A percentile compares a stretch with the other conserved stretches of the same genome.
phyloP scores from a whole-genome alignment of 2,888 invertebrate species.

The Synergus gifuensis region DNA sequence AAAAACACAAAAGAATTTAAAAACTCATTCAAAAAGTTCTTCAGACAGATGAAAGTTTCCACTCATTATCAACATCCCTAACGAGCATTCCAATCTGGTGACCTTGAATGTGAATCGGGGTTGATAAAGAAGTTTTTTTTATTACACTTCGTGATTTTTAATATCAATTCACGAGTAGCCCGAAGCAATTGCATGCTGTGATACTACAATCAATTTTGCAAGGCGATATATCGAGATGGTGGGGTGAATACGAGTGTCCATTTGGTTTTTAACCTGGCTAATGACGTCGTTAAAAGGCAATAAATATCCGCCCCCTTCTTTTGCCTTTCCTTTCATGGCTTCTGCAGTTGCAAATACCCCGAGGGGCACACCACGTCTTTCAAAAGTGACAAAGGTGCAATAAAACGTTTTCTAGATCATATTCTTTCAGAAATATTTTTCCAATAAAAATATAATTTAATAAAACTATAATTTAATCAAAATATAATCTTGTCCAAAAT shows the following conservation, averaged over 20 bases:
- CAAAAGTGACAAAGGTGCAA: conserved; percentile 13
- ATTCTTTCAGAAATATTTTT: conserved; percentile 47
- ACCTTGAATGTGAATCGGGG: not conserved
- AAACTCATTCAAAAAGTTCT: not conserved
- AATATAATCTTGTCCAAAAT: too few relatives aligned
- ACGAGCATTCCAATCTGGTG: not conserved
- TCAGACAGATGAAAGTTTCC: not conserved
- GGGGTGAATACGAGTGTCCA: conserved; percentile 15
- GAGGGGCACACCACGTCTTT: not conserved
- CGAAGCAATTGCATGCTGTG: conserved; percentile 17
- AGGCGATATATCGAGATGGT: not conserved
- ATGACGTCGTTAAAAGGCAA: conserved; percentile 60
- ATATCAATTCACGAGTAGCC: conserved; percentile 28
- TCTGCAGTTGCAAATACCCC: conserved; percentile 8
- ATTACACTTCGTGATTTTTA: not conserved
- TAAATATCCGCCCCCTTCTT: conserved; percentile 56
- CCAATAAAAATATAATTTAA: too few relatives aligned
- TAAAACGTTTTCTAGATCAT: conserved; percentile 63
- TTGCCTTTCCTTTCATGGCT: conserved; percentile 25
- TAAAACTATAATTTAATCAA: too few relatives aligned
- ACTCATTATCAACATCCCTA: not conserved
- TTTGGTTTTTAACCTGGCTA: conserved; percentile 52
- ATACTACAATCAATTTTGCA: conserved; percentile 26
- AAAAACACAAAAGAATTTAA: too few relatives aligned
- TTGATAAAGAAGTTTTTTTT: conserved; percentile 20